phyloP scores from a whole-genome alignment of 2,113 vertebrate genomes.

The Nipponia nippon region DNA sequence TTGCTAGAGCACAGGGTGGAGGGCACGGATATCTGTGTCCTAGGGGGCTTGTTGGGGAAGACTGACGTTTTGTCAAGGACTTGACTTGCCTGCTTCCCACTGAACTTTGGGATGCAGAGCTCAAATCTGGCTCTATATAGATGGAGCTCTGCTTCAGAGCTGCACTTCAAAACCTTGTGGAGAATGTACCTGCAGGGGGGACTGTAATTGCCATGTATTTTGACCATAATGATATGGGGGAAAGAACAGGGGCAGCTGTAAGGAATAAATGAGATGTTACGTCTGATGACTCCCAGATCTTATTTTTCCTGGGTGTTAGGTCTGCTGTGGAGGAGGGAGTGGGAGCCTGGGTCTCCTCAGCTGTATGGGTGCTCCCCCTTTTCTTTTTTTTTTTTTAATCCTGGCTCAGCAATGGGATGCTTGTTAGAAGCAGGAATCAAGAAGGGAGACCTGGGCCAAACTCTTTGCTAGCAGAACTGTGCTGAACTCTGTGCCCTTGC shows the following conservation, averaged over 20 bases:
- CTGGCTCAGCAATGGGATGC: not conserved
- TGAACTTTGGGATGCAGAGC: not conserved
- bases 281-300: not conserved
- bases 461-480: not conserved
- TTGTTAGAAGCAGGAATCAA: not conserved
- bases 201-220: slow-evolving; percentile 6
- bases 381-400: not conserved
- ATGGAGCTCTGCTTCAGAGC: not conserved
- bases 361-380: not conserved
- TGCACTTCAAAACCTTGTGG: not conserved
- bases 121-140: not conserved
- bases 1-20: not conserved
- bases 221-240: not conserved
- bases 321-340: not conserved
- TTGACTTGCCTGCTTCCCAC: not conserved
- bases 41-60: not conserved
- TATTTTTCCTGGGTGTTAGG: not conserved
- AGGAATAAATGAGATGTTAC: not conserved
- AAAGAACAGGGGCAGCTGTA: not conserved
- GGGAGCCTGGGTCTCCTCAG: not conserved
- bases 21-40: not conserved
- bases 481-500: not conserved
- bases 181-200: not conserved
- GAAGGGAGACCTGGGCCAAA: not conserved
- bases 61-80: not conserved